Base-by-base conservation (phyloP, 2,797 vertebrate genomes). In the Dallia pectoralis region DNA sequence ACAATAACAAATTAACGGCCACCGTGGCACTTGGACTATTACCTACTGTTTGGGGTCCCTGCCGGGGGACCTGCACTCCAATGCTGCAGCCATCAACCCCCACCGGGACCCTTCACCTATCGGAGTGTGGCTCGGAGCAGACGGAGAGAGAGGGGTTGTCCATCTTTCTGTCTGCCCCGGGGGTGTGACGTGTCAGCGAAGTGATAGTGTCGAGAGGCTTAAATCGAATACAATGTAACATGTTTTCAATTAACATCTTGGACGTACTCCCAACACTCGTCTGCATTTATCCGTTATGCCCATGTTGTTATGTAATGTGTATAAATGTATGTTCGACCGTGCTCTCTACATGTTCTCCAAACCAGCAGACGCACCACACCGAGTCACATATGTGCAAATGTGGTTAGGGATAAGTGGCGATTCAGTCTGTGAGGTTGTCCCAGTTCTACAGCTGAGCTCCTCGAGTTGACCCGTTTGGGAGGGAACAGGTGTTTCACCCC, bases 1-100 rank as follows among this genome's bases (percentile, higher is more conserved):
- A 91, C 91, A 92, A 92, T 90, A 92, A 94, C 93, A 94, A 91
- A 92, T 92, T 84, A 93, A 91, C 90, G 91, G 87, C 91, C 89
- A 85, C 88, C 67, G 59, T 86, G 88, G 86, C 85, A 86, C n/a
- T n/a, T 76, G 80, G 84, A 78, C 87, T 81, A 90, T 89, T 90
- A 87, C 88, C 89, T 89, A 81, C 77, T 74, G 86, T 85, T 73
- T 77, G 76, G 77, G 81, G 73, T 81, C 79, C 44, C 71, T 77
- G 29, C 66, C 47, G 2, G 47, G 47, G 51, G 51, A 56, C n/a
- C 51, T 56, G 12, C 1, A 56, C 51, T 56, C 7, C 51, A 22
- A n/a, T 19, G 51, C 66, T 48, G 6, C 33, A 68, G 36, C 16
- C 53, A 56, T 56, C 53, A 56, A 22, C 51, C 51, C 51, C n/a